Evolutionary conservation across 2,797 vertebrate species (phyloP).

Genomic region (Melanotaenia parkinsoni): DNA sequence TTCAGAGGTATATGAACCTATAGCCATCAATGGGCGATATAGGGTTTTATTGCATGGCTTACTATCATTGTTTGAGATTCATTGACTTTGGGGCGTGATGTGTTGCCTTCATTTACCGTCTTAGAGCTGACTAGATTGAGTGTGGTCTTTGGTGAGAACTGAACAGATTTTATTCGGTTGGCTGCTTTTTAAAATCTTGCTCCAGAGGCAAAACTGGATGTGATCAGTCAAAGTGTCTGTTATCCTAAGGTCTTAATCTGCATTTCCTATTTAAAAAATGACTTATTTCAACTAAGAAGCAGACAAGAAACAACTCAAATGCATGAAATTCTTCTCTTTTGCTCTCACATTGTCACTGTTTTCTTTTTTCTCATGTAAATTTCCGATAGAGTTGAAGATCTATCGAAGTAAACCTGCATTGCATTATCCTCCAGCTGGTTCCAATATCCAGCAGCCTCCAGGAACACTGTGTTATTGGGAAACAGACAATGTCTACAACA

Average conservation of each 20-base stretch:
- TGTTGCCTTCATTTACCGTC: constrained; percentile 62
- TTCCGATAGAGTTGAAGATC: constrained; percentile 23
- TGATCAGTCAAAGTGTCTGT: constrained; percentile 40
- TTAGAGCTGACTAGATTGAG: constrained; percentile 45
- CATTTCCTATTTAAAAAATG: constrained; percentile 15
- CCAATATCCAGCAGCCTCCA: constrained; percentile 41
- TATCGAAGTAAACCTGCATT: constrained; percentile 40
- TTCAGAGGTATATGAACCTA: constrained; percentile 77
- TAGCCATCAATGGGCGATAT: constrained; percentile 53
- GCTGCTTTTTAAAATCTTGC: constrained; percentile 44
- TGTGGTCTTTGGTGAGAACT: constrained; percentile 33
- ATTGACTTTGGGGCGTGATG: constrained; percentile 52
- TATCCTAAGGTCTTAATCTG: neutral
- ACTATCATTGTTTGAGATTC: constrained; percentile 68
- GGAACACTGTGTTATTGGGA: constrained; percentile 44
- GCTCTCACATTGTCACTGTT: neutral
- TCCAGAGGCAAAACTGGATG: constrained; percentile 28
- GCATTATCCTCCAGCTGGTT: constrained; percentile 49
- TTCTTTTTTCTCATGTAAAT: constrained; percentile 2
- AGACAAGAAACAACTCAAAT: constrained; percentile 9
- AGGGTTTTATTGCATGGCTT: constrained; percentile 67
- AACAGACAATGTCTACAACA: constrained; percentile 44
- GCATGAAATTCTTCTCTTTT: neutral
- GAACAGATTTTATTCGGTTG: constrained; percentile 50
- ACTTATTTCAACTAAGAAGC: neutral